Evolutionary conservation across 2,113 vertebrate genomes (phyloP).

Genomic region (Agelaius tricolor): DNA sequence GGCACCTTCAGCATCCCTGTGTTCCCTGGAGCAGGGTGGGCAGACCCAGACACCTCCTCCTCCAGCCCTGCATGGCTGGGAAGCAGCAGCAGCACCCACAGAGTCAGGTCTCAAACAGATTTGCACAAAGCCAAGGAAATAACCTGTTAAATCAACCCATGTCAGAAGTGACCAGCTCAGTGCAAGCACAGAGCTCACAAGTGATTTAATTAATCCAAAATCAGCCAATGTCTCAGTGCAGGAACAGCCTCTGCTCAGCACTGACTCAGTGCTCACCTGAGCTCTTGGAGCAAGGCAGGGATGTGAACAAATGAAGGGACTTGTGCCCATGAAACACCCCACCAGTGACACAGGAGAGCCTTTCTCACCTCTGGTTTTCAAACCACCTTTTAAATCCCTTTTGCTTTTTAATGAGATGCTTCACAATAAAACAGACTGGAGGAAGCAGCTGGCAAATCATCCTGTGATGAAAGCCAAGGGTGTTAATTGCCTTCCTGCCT

Average conservation of each 20-base stretch:
- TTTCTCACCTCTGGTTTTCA: not conserved
- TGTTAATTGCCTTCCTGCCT: not conserved
- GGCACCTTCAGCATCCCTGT: not conserved
- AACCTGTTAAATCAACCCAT: not conserved
- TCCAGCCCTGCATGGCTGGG: accelerated
- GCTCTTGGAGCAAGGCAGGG: not conserved
- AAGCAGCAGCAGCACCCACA: not conserved
- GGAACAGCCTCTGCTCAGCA: not conserved
- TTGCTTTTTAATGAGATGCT: not conserved
- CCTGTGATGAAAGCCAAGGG: not conserved
- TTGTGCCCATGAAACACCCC: not conserved
- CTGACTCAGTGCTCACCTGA: not conserved
- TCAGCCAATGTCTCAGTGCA: not conserved
- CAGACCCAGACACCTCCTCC: not conserved
- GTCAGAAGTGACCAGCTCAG: not conserved
- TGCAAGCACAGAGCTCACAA: not conserved
- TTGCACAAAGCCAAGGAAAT: not conserved
- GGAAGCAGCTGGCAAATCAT: not conserved
- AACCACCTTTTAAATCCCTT: not conserved
- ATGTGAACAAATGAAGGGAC: not conserved
- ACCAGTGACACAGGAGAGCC: not conserved
- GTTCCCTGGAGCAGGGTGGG: not conserved
- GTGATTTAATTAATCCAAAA: not conserved
- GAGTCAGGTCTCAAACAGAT: not conserved
- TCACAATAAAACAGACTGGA: not conserved